phyloP scores from a whole-genome alignment of 2,797 vertebrate species.

The Psittacula echo region DNA sequence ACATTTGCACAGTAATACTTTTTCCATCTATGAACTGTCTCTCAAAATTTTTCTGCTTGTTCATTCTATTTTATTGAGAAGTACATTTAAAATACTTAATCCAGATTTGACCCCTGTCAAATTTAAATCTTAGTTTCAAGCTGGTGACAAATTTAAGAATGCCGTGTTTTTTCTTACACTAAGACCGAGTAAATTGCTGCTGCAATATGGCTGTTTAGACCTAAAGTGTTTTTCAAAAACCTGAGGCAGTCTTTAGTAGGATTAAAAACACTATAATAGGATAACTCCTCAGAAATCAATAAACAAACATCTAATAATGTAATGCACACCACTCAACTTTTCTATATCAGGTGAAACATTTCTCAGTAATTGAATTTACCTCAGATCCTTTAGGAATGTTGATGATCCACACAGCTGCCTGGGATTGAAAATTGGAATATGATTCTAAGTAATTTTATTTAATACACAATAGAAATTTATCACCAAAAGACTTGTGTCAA shows the following conservation, averaged over 20 bases:
- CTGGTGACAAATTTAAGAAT: neutral
- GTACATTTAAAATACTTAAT: neutral
- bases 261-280: constrained; percentile 59
- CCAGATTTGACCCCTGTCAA: neutral
- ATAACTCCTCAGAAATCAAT: constrained; percentile 66
- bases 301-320: constrained; percentile 60
- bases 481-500: constrained; percentile 15
- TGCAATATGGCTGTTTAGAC: neutral
- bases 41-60: neutral
- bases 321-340: constrained; percentile 51
- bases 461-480: constrained; percentile 36
- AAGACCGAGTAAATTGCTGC: neutral
- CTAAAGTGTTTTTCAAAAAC: constrained; percentile 1
- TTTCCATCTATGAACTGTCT: neutral
- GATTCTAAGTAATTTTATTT: constrained; percentile 57
- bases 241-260: constrained; percentile 13
- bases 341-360: constrained; percentile 40
- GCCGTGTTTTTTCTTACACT: neutral
- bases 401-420: constrained; percentile 46
- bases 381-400: constrained; percentile 58
- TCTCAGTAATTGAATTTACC: constrained; percentile 57
- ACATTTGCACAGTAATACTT: neutral
- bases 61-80: neutral
- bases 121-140: constrained; percentile 17
- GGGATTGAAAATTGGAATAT: constrained; percentile 56